Conservation (phyloP, 2,113 vertebrate species). For the Brachyhypopomus occidentalis region DNA sequence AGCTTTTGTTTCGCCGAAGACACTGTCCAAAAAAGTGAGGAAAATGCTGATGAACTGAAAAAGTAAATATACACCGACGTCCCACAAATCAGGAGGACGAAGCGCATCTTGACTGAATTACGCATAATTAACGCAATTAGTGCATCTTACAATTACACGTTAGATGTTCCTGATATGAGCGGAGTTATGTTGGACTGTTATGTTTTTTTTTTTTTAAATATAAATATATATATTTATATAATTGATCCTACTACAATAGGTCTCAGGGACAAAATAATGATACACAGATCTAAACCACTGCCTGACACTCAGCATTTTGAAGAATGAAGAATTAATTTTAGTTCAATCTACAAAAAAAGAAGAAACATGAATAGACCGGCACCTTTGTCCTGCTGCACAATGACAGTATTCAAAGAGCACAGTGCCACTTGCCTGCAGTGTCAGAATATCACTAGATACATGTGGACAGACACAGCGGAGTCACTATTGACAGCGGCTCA, state of each 20-base stretch:
- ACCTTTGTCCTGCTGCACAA: neutral
- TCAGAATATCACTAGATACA: neutral
- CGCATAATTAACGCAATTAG: neutral
- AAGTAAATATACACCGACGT: neutral
- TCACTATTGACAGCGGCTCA: constrained; percentile 37
- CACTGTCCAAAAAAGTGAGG: neutral
- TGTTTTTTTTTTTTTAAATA: no score
- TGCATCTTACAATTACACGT: neutral
- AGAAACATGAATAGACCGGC: neutral
- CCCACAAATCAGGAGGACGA: neutral
- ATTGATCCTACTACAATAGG: no score
- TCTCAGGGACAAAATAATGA: no score
- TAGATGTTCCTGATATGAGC: neutral
- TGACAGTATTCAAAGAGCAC: neutral
- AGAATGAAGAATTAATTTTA: no score
- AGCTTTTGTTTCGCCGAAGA: neutral
- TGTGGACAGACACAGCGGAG: neutral
- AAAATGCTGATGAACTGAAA: neutral
- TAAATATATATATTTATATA: no score
- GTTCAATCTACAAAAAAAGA: no score
- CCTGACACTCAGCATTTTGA: no score
- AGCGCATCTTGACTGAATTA: neutral
- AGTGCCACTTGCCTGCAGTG: neutral
- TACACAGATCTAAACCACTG: no score
- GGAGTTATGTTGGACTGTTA: neutral